Evolutionary conservation across 2,797 vertebrate species (phyloP).

Genomic region (Chiloscyllium punctatum): DNA sequence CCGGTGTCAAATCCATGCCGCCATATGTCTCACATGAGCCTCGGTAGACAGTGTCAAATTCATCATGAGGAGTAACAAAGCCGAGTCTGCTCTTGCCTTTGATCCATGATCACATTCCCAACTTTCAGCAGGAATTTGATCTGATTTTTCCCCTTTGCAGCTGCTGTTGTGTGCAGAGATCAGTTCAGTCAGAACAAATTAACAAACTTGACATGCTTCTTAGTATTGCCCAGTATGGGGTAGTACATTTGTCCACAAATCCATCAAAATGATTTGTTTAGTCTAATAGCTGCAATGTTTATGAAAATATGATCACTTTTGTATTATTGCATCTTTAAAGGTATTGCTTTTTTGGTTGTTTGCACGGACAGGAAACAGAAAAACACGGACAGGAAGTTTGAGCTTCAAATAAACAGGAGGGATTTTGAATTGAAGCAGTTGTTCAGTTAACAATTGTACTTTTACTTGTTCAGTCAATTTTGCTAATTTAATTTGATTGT

Average conservation of each 20-base stretch:
- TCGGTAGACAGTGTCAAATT: not conserved
- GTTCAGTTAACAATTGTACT: not conserved
- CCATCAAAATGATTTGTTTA: not conserved
- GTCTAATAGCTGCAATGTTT: not conserved
- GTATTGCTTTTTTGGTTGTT: not conserved
- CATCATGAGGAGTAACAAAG: not conserved
- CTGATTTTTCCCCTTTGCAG: not conserved
- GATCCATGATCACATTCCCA: too few relatives aligned
- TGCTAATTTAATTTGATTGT: not conserved
- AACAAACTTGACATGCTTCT: not conserved
- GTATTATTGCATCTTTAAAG: not conserved
- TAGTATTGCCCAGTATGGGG: not conserved
- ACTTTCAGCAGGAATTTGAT: not conserved
- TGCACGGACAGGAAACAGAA: too few relatives aligned
- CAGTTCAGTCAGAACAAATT: not conserved
- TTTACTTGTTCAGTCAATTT: not conserved
- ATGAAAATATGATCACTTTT: not conserved
- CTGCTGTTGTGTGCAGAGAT: not conserved
- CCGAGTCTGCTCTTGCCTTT: not conserved
- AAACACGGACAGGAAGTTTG: not conserved
- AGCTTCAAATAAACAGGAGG: not conserved
- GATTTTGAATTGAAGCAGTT: not conserved
- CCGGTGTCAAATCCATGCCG: not conserved
- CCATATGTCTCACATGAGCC: not conserved
- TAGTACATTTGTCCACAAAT: not conserved